A percentile compares a stretch with the other conserved stretches of the same genome.
phyloP scores from a whole-genome alignment of 2,888 invertebrate genomes.

The Thymelicus acteon region DNA sequence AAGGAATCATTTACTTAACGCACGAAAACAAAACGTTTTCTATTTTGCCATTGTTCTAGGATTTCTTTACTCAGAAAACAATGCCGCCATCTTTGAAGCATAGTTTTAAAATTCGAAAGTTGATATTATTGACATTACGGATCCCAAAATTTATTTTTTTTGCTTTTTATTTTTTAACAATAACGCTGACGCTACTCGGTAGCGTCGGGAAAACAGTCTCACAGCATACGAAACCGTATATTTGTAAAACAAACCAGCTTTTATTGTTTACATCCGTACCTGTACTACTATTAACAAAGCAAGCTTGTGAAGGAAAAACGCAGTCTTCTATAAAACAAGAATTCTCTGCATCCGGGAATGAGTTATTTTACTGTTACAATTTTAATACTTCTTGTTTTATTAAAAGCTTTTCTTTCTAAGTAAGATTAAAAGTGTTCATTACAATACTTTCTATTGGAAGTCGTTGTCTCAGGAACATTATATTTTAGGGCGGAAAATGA shows the following conservation, averaged over 20 bases:
- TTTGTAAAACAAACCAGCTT: constrained; percentile 18
- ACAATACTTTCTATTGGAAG: background rate
- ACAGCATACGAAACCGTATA: constrained; percentile 21
- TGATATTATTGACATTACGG: background rate
- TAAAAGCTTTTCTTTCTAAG: constrained; percentile 9
- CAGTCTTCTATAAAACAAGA: constrained; percentile 26
- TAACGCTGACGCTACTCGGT: constrained; percentile 14
- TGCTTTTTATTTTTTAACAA: constrained; percentile 6
- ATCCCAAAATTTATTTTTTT: constrained; percentile 5
- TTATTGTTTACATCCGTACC: constrained; percentile 24
- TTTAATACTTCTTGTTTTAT: constrained; percentile 5
- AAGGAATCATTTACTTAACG: constrained; percentile 20
- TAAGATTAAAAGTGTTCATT: constrained; percentile 1
- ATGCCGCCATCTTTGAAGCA: constrained; percentile 19
- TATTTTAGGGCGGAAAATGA: background rate
- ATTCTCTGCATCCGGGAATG: constrained; percentile 17
- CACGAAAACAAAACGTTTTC: constrained; percentile 21
- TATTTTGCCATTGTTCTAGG: constrained; percentile 15
- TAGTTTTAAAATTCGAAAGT: constrained; percentile 20
- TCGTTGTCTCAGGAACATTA: background rate
- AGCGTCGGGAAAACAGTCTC: constrained; percentile 15
- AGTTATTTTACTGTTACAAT: constrained; percentile 12
- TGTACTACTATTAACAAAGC: constrained; percentile 24
- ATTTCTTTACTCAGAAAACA: constrained; percentile 16
- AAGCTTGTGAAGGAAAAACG: constrained; percentile 19